Base-by-base conservation (phyloP, 2,888 invertebrate species). In the Malachius bipustulatus region DNA sequence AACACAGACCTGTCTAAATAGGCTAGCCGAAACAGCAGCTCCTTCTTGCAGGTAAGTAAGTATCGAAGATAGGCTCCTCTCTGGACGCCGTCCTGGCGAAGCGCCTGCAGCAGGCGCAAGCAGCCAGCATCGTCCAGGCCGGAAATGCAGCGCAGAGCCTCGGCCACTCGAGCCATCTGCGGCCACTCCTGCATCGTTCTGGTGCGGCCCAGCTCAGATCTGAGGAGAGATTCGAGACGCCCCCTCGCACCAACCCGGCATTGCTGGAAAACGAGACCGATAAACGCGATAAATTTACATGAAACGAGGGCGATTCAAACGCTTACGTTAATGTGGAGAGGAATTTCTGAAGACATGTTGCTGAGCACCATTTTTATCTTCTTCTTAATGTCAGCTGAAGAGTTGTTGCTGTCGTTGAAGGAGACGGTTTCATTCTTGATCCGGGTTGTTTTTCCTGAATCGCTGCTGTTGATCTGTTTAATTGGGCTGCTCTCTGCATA, bases 361-460 rank as follows among this genome's bases (percentile, higher is more conserved):
- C 93, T 88, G 16, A 97, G 69, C 35, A 96, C 94, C 48, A 87
- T 71, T 13, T 96, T 73, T 40, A 97, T 66, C 56, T 94, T 94
- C 44, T 87, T 77, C 62, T 94, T 93, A 51, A 79, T 76, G 56
- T 82, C 79, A 27, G 65, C 56, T 54, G 80, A 78, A 30, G 36
- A 32, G 14, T 41, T 40, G 35, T 34, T 37, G 3, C 29, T 28
- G 16, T 41, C 47, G 14, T 44, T 42, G 12, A 34, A 34, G 3
- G 30, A 16, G 4, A 37, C 30, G 4, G 37, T 37, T 14, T 14
- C 33, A 26, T 38, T 33, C 11, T 33, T 38, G 1, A 38, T 31
- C 11, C 19, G 34, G n/a, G 34, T 14, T 4, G 26, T 29, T 27
- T 34, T 34, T 9, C 16, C 26, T 14, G 30, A 6, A 27, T 37